Evolutionary conservation across 92 coral and sea anemone genomes (phyloP), one percentile per base, ranked within the genome.

Genomic region (Chrysogorgia sp.): DNA sequence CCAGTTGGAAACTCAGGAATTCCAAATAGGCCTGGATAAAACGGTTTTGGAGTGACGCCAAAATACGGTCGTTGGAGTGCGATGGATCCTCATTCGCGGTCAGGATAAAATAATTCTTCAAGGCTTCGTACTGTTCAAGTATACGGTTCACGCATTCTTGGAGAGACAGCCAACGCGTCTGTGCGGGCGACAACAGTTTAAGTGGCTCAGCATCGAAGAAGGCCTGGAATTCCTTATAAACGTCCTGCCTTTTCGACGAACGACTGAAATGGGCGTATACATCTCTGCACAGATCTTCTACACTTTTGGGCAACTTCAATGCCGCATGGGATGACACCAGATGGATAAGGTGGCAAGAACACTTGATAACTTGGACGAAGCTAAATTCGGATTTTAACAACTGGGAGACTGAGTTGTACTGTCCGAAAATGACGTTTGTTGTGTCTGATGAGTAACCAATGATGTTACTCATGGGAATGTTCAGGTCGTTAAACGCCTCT

Each of bases 141-240:
- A 62, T 6, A 17, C 35, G 89, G 82, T 85, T 80, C 17, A 72
- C 40, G 71, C 85, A 79, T 80, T 79, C 81, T 79, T 79, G 74
- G 32, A 85, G 80, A 62, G 85, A 85, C 47, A 85, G 59, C 85
- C 85, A 79, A 4, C 81, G 82, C 63, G 85, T 85, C 55, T 83
- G 75, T 70, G 84, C 75, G 62, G 75, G 89, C 31, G 81, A 79
- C 56, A 85, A 64, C 62, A 74, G 64, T 66, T 85, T 63, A 19
- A 80, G 56, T 22, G 85, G 76, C 31, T 80, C 82, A 49, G 82
- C 89, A 80, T 58, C 60, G 47, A 79, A 85, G 66, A 85, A 85
- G 45, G 41, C 77, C 32, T 85, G 88, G 25, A 77, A 78, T 49
- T 57, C 24, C 22, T 84, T 79, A 13, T 77, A 62, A 22, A 79